phyloP scores from a whole-genome alignment of 2,113 vertebrate species.

The Ceratotherium simum region DNA sequence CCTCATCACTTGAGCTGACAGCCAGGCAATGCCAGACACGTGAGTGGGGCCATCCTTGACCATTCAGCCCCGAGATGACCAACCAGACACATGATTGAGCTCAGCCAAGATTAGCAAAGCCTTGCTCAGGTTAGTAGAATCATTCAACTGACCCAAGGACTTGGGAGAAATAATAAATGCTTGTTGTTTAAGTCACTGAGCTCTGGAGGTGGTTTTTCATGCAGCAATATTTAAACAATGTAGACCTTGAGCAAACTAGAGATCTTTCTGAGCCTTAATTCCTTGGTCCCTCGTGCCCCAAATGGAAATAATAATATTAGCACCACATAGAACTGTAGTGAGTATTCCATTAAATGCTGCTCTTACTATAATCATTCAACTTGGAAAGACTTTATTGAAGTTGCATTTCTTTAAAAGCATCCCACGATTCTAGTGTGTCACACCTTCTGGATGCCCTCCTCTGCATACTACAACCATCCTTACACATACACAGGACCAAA shows the following conservation, averaged over 20 bases:
- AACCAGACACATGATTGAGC: background rate
- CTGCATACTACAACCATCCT: rapidly evolving
- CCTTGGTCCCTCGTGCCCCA: background rate
- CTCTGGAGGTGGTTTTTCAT: background rate
- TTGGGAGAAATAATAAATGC: background rate
- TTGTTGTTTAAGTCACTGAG: background rate
- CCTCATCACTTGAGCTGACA: background rate
- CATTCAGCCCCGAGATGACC: background rate
- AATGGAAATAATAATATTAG: background rate
- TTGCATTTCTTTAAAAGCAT: background rate
- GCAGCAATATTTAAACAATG: background rate
- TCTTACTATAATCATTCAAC: background rate
- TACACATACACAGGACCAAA: background rate
- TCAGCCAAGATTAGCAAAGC: background rate
- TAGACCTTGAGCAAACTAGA: background rate
- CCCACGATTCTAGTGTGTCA: background rate
- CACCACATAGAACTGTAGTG: background rate
- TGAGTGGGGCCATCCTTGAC: no score
- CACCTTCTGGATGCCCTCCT: background rate
- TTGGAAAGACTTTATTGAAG: background rate
- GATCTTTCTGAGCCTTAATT: background rate
- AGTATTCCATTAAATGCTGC: background rate
- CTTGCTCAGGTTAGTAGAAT: background rate
- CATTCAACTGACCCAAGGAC: background rate
- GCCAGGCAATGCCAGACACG: background rate